A percentile compares a stretch with the other conserved stretches of the same genome.
phyloP scores from a whole-genome alignment of 1,140 invertebrate genomes.

The Antheraea mylitta region DNA sequence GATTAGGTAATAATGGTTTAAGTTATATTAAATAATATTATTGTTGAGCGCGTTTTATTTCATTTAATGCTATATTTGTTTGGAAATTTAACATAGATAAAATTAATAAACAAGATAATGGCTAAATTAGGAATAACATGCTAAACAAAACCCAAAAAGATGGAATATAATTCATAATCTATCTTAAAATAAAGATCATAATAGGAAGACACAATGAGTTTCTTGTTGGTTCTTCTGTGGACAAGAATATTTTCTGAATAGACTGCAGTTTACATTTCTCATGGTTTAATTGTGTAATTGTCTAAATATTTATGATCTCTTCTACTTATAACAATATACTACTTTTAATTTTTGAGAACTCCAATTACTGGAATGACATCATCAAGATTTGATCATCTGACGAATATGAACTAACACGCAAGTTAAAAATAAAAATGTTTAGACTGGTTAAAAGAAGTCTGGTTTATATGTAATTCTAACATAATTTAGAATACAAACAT shows the following conservation, averaged over 20 bases:
- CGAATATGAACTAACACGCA: background rate
- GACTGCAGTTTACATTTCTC: too few species aligned
- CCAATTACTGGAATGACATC: background rate
- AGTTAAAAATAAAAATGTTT: slow-evolving; percentile 4
- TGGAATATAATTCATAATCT: too few species aligned
- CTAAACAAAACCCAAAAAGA: too few species aligned
- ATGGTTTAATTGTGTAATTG: too few species aligned
- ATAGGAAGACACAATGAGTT: too few species aligned
- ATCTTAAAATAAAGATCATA: too few species aligned
- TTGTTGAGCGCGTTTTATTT: slow-evolving; percentile 1
- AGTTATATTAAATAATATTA: background rate
- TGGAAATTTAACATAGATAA: too few species aligned
- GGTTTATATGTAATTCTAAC: background rate
- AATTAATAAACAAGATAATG: too few species aligned
- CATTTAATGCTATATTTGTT: background rate
- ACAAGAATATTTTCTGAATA: too few species aligned
- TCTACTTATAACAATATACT: background rate
- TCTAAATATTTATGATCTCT: too few species aligned
- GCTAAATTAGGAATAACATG: too few species aligned
- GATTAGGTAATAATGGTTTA: background rate
- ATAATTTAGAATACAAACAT: background rate
- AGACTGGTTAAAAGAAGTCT: background rate
- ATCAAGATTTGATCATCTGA: background rate
- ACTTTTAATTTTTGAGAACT: background rate
- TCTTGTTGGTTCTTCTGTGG: too few species aligned